phyloP scores from a whole-genome alignment of 30 jellyfish, hydroid and myxozoan genomes.

The Rhopilema esculentum region DNA sequence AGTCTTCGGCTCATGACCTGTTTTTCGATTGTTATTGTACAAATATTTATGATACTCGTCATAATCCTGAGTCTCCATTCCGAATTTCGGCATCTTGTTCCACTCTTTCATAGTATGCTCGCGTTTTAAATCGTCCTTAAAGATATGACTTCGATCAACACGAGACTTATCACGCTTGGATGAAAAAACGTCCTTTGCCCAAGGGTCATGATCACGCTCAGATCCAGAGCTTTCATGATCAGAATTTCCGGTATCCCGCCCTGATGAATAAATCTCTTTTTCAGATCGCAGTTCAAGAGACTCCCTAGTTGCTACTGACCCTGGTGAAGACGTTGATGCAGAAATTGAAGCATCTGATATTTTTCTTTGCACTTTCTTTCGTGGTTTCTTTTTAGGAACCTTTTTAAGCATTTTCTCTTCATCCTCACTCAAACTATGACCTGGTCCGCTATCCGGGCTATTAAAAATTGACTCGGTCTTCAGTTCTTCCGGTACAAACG shows the following conservation, averaged over 20 bases:
- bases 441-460: constrained; percentile 51
- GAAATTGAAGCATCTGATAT: constrained; percentile 62
- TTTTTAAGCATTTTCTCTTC: constrained; percentile 29
- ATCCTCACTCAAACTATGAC: constrained; percentile 59
- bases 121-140: constrained; percentile 19
- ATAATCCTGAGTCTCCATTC: constrained; percentile 6
- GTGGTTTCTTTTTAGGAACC: constrained; percentile 50
- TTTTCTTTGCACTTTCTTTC: constrained; percentile 49
- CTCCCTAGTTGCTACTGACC: constrained; percentile 22
- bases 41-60: constrained; percentile 46
- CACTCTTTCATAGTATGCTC: constrained; percentile 44
- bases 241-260: constrained; percentile 42
- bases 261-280: constrained; percentile 52
- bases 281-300: constrained; percentile 39
- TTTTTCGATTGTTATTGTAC: constrained; percentile 53
- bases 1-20: constrained; percentile 14
- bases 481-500: constrained; percentile 78
- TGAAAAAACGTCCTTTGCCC: constrained; percentile 27
- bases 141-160: constrained; percentile 27
- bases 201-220: constrained; percentile 40
- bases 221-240: constrained; percentile 56
- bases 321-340: constrained; percentile 60
- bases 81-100: constrained; percentile 48
- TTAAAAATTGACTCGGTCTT: constrained; percentile 47
- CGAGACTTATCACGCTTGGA: constrained; percentile 29